These are phyloP conservation scores for Halocynthia aurantium DNA, from an alignment of 23 tunicate genomes.

Conservation along the genomic window DNA sequence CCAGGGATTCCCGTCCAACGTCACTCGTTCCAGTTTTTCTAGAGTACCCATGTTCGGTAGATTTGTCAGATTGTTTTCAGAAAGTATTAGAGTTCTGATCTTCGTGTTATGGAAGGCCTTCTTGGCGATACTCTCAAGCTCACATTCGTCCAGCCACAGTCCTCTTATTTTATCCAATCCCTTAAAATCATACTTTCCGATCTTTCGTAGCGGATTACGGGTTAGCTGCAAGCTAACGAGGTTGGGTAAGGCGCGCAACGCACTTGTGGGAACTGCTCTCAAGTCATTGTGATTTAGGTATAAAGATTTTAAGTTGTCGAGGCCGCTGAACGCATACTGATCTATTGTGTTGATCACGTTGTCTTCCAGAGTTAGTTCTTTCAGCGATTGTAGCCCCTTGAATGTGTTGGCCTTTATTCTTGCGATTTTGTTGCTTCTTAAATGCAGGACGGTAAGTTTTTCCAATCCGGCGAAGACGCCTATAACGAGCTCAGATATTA, in stretches of 20 bases:
- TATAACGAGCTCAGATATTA: not conserved
- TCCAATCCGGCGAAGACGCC: constrained; percentile 14
- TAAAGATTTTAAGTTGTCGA: not conserved
- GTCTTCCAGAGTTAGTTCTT: constrained; percentile 5
- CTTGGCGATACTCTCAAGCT: not conserved
- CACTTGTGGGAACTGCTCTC: not conserved
- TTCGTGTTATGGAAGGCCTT: constrained; percentile 9
- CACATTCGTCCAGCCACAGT: constrained; percentile 21
- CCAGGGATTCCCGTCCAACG: constrained; percentile 17
- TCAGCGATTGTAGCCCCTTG: not conserved
- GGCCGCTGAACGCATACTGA: constrained; percentile 7
- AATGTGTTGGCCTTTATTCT: not conserved
- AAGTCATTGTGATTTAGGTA: constrained; percentile 5
- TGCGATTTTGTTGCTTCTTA: not conserved
- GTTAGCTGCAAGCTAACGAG: constrained; percentile 1
- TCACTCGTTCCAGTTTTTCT: not conserved
- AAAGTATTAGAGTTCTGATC: constrained; percentile 2
- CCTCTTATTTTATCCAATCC: constrained; percentile 1
- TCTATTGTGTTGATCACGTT: constrained; percentile 4
- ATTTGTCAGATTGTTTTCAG: constrained; percentile 12
- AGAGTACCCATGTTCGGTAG: constrained; percentile 8
- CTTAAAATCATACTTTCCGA: not conserved
- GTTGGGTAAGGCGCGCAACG: not conserved
- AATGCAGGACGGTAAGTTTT: not conserved
- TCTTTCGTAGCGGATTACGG: constrained; percentile 1